phyloP scores from a whole-genome alignment of 2,797 vertebrate species.

The Clarias pachynema region DNA sequence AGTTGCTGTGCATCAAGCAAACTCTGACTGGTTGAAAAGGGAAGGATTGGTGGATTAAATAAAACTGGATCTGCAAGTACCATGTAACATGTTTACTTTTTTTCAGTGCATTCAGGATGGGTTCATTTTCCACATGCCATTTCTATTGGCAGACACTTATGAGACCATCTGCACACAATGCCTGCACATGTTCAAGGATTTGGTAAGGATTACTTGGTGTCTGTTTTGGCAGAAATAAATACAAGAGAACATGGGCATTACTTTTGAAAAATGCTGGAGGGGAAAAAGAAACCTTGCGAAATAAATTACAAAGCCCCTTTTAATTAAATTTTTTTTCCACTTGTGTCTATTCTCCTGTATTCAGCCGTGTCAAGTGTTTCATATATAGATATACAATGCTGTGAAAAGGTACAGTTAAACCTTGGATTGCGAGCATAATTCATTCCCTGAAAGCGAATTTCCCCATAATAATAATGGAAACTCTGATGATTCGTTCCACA shows the following conservation, averaged over 20 bases:
- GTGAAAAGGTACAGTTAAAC: too few species aligned
- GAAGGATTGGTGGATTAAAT: not conserved
- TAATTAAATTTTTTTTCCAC: not conserved
- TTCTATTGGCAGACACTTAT: not conserved
- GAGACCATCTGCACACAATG: not conserved
- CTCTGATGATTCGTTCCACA: too few species aligned
- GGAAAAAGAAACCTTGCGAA: not conserved
- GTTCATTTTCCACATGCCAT: not conserved
- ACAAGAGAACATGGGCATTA: not conserved
- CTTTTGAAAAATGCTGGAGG: not conserved
- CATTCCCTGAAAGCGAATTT: too few species aligned
- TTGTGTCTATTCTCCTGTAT: not conserved
- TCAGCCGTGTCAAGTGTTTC: not conserved
- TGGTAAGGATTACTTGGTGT: too few species aligned
- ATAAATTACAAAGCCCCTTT: not conserved
- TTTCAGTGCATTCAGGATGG: not conserved
- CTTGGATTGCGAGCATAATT: too few species aligned
- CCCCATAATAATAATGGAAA: too few species aligned
- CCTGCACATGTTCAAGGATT: not conserved
- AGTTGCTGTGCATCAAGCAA: not conserved
- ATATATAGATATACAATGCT: not conserved
- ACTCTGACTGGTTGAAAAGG: constrained; percentile 2
- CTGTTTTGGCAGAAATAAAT: not conserved
- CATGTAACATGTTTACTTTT: not conserved
- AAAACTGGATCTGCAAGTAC: not conserved